phyloP scores from a whole-genome alignment of 2,113 vertebrate genomes.

The Spheniscus mendiculus region DNA sequence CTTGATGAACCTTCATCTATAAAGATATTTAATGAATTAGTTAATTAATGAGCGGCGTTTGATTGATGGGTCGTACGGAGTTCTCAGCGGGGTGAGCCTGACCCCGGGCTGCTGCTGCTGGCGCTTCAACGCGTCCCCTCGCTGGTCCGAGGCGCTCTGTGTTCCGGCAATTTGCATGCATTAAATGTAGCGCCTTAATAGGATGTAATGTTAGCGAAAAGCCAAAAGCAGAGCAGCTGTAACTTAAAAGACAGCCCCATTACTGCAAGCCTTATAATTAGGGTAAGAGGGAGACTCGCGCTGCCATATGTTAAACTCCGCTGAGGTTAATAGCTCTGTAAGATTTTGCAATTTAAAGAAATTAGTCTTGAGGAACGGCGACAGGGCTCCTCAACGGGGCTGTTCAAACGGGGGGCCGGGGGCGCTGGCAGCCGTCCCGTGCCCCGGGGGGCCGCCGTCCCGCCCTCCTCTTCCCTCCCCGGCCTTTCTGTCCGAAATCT shows the following conservation, averaged over 20 bases:
- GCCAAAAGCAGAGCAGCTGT: slow-evolving; percentile 78
- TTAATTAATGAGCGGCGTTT: slow-evolving; percentile 75
- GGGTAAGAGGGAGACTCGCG: slow-evolving; percentile 76
- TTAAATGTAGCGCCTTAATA: slow-evolving; percentile 79
- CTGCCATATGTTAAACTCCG: slow-evolving; percentile 83
- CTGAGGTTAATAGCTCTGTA: slow-evolving; percentile 81
- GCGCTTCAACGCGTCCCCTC: slow-evolving; percentile 52
- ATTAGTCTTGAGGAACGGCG: slow-evolving; percentile 73
- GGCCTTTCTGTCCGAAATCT: too few species aligned
- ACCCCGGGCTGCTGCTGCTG: slow-evolving; percentile 63
- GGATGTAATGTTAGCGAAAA: slow-evolving; percentile 76
- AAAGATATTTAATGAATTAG: slow-evolving; percentile 78
- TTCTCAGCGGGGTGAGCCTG: slow-evolving; percentile 73
- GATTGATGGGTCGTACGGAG: slow-evolving; percentile 72
- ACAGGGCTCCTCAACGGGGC: slow-evolving; percentile 52
- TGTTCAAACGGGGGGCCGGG: background rate
- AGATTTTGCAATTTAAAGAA: slow-evolving; percentile 80
- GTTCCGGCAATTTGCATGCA: slow-evolving; percentile 76
- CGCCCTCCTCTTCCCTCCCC: background rate
- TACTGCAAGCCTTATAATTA: slow-evolving; percentile 81
- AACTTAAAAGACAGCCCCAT: slow-evolving; percentile 82
- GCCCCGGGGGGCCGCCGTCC: rapidly evolving
- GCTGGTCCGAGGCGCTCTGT: slow-evolving; percentile 50
- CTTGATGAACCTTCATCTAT: slow-evolving; percentile 70
- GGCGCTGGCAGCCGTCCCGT: too few species aligned